A percentile compares a stretch with the other conserved stretches of the same genome.
phyloP scores from a whole-genome alignment of 2,797 vertebrate species.

The Heliangelus exortis region DNA sequence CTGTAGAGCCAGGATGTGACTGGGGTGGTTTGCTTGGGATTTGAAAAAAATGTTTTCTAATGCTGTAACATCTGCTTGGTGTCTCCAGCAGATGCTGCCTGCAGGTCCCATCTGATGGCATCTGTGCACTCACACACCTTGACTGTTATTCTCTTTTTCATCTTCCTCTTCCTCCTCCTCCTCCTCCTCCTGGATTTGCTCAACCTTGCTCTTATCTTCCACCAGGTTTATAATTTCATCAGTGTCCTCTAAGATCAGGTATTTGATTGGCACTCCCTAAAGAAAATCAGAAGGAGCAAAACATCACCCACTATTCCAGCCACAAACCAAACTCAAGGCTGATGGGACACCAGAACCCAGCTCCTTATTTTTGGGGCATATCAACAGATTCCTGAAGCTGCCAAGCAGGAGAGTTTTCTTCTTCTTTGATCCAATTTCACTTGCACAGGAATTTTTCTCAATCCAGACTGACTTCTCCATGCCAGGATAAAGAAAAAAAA shows the following conservation, averaged over 20 bases:
- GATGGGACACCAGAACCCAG: neutral
- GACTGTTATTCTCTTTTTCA: slow-evolving; percentile 50
- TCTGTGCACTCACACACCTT: slow-evolving; percentile 58
- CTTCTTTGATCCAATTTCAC: neutral
- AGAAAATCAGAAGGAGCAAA: neutral
- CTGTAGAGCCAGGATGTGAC: neutral
- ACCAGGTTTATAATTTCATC: slow-evolving; percentile 86
- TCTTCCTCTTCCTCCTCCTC: slow-evolving; percentile 40
- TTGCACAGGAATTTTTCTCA: neutral
- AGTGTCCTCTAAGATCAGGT: slow-evolving; percentile 81
- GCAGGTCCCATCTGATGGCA: neutral
- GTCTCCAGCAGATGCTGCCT: neutral
- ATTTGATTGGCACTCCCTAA: slow-evolving; percentile 84
- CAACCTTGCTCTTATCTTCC: slow-evolving; percentile 54
- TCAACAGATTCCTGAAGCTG: neutral
- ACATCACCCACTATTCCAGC: neutral
- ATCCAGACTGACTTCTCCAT: neutral
- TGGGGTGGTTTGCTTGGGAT: neutral
- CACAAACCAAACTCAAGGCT: neutral
- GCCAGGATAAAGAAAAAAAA: neutral
- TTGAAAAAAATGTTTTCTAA: neutral
- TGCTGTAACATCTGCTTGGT: rapidly evolving
- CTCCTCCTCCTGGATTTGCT: slow-evolving; percentile 22
- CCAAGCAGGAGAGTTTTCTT: neutral
- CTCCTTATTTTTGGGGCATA: neutral